Base-by-base conservation (phyloP, 2,113 vertebrate genomes). In the Aplodontia rufa region DNA sequence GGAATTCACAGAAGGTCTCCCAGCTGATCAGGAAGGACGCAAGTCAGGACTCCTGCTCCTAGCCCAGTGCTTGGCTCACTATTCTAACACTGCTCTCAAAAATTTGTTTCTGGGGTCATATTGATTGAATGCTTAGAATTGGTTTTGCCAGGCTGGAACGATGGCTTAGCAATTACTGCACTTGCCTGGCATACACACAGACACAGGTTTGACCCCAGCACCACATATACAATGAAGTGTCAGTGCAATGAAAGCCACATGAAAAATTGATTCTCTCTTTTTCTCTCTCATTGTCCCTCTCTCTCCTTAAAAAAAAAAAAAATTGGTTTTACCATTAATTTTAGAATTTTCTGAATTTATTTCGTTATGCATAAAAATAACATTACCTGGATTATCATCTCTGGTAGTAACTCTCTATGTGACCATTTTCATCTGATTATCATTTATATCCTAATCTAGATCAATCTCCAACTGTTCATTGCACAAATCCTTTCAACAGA, bases 81-180 rank as follows among this genome's bases (percentile, higher is more conserved):
- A 8, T 8, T 37, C n/a, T 13, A n/a, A 24, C 37, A 28, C 5
- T 35, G 40, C 32, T 16, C 68, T 12, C 24, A 72, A 53, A 24
- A 96, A 86, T 66, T 1, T 84, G 32, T 47, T 84, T 79, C 22
- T 64, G 81, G 22, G 58, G 42, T 17, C 35, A 17, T 5, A 22
- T 75, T 62, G 64, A 32, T 32, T 49, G 92, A 64, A 14, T 45
- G 22, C 42, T 78, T 75, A 40, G 64, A 60, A 79, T 47, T 45
- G 68, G 47, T 68, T 94, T 93, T 60, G 76, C 66, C 88, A 83
- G n/a, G n/a, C n/a, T n/a, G n/a, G n/a, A n/a, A n/a, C n/a, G n/a
- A n/a, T n/a, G n/a, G n/a, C n/a, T n/a, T n/a, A n/a, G n/a, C n/a
- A n/a, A n/a, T n/a, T n/a, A n/a, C n/a, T n/a, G n/a, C n/a, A n/a